A percentile compares a stretch with the other conserved stretches of the same genome.
phyloP scores from a whole-genome alignment of 2,888 invertebrate species.

The Bellardia bayeri region DNA sequence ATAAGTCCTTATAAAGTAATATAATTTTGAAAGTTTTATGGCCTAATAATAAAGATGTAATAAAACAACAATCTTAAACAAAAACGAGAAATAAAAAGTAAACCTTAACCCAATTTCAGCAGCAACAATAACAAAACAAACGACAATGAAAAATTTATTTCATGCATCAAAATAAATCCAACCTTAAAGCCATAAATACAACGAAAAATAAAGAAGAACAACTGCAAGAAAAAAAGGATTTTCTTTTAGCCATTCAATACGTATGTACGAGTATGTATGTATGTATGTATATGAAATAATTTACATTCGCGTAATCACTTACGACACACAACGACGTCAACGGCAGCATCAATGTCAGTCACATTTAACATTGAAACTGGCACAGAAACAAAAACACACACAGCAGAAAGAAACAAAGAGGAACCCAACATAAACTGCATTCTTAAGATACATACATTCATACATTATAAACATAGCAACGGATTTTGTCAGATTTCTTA shows the following conservation, averaged over 20 bases:
- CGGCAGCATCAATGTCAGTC: slow-evolving; percentile 69
- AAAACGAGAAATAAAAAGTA: slow-evolving; percentile 25
- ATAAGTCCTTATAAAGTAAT: not conserved
- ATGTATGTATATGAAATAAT: slow-evolving; percentile 46
- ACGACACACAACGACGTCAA: slow-evolving; percentile 35
- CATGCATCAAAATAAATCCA: slow-evolving; percentile 57
- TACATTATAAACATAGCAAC: not conserved
- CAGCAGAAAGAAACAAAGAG: slow-evolving; percentile 3
- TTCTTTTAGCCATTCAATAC: slow-evolving; percentile 43
- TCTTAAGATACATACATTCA: not conserved
- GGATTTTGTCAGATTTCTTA: not conserved
- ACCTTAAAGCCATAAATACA: slow-evolving; percentile 39
- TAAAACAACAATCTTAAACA: slow-evolving; percentile 24
- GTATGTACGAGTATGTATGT: not conserved
- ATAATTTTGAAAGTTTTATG: not conserved
- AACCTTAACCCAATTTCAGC: slow-evolving; percentile 63
- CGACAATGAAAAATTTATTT: slow-evolving; percentile 51
- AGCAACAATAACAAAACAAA: slow-evolving; percentile 16
- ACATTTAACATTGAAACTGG: slow-evolving; percentile 58
- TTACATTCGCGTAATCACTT: slow-evolving; percentile 61
- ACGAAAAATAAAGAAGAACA: not conserved
- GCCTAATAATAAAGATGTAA: slow-evolving; percentile 4
- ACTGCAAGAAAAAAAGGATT: slow-evolving; percentile 25
- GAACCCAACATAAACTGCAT: slow-evolving; percentile 31
- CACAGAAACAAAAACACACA: not conserved